Evolutionary conservation across 2,113 vertebrate genomes (phyloP), one percentile per base, ranked within the genome.

Genomic region (Struthidea cinerea): DNA sequence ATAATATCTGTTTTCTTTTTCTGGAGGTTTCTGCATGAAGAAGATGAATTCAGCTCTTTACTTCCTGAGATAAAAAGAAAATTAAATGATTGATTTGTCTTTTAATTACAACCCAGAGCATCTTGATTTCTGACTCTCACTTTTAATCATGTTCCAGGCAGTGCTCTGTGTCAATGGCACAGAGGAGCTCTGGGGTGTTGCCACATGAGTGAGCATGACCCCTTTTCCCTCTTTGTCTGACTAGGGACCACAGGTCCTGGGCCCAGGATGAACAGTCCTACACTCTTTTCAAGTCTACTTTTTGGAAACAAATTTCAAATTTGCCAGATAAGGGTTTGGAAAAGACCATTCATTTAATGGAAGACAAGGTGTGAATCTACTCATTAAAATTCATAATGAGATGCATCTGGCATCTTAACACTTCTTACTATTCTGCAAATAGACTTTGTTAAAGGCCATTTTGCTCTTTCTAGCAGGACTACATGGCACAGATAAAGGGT

Each of bases 381-480:
- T 94, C 60, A 93, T 85, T 96, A 96, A 94, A 96, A 87, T 92
- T 95, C 75, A 94, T 94, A 84, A 83, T 82, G 65, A 95, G 67
- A 86, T 93, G 46, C 65, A 91, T 89, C 82, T 96, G 61, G 55
- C 81, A 73, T 95, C 87, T 95, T 88, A 84, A 91, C 83, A 65
- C 71, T 94, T 94, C 73, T 97, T 90, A 83, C 78, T 96, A 83
- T 96, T 96, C 90, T 84, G 87, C 68, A 96, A 94, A 89, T 74
- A 96, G 93, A 46, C 71, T 74, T 92, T 67, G 37, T 82, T 93
- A 60, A 84, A 84, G 63, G 64, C 77, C 87, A 87, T 81, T 97
- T 97, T 96, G 82, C 49, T 97, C 80, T 89, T 95, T 95, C 92
- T 95, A 95, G 90, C 76, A 87, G 87, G 87, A 90, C 83, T 92